phyloP scores from a whole-genome alignment of 2,797 vertebrate genomes.

The Psittacula echo region DNA sequence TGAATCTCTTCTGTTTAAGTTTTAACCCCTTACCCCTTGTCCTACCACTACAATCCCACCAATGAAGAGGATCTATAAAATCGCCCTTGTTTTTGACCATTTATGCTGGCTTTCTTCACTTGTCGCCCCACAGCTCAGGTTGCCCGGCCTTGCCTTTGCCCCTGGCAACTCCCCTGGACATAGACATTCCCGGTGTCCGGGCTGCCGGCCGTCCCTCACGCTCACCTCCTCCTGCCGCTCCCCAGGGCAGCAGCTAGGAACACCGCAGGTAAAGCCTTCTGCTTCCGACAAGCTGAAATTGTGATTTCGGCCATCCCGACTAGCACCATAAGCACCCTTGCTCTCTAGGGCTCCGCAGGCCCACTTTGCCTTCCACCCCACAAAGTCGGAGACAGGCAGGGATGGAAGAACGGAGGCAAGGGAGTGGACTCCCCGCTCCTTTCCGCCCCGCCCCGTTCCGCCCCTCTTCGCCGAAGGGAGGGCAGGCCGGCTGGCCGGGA shows the following conservation, averaged over 20 bases:
- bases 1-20: neutral
- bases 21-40: neutral
- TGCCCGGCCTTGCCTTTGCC: neutral
- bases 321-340: neutral
- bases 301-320: neutral
- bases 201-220: neutral
- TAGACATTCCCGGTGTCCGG: rapidly evolving
- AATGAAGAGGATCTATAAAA: neutral
- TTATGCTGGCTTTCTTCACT: neutral
- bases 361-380: neutral
- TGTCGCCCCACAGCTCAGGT: rapidly evolving
- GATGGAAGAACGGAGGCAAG: rapidly evolving
- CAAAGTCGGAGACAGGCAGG: neutral
- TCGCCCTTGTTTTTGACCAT: neutral
- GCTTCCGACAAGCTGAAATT: neutral
- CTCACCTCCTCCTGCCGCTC: neutral
- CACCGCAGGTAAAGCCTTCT: neutral
- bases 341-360: neutral
- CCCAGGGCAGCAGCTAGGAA: neutral
- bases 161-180: rapidly evolving
- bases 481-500: neutral
- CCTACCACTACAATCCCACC: neutral
- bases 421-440: no score
- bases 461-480: neutral
- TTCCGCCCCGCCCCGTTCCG: neutral